A percentile compares a stretch with the other conserved stretches of the same genome.
Evolutionary conservation across 2,113 vertebrate species (phyloP).

Genomic region (Bos indicus): DNA sequence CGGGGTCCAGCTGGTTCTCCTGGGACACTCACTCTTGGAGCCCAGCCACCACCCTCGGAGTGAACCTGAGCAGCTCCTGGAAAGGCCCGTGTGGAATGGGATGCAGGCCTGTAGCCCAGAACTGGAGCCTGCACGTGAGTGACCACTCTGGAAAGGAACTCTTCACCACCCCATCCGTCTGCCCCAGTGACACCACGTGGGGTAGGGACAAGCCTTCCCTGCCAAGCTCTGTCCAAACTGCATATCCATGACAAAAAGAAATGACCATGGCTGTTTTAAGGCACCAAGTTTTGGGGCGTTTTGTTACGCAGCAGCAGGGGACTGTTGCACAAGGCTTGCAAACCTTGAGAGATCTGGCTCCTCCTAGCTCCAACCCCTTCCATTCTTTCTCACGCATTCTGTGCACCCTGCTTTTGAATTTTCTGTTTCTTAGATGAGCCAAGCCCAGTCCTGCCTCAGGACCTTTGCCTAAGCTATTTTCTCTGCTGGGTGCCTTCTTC

Average conservation of each 20-base stretch:
- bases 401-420: neutral
- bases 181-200: rapidly evolving
- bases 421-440: neutral
- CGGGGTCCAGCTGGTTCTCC: neutral
- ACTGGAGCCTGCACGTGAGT: too few species aligned
- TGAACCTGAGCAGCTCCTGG: neutral
- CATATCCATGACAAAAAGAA: neutral
- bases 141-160: neutral
- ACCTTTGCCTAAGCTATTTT: neutral
- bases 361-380: neutral
- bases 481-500: neutral
- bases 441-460: neutral
- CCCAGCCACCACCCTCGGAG: neutral
- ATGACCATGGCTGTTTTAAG: neutral
- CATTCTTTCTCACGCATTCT: neutral
- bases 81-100: neutral
- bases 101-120: neutral
- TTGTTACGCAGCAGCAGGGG: rapidly evolving
- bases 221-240: neutral
- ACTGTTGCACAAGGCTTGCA: neutral
- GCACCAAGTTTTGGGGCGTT: neutral
- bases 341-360: neutral
- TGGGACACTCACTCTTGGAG: neutral
- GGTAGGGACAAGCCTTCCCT: neutral
- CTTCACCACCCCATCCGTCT: neutral